Evolutionary conservation across 2,888 invertebrate species (phyloP).

Genomic region (Idaea straminata): DNA sequence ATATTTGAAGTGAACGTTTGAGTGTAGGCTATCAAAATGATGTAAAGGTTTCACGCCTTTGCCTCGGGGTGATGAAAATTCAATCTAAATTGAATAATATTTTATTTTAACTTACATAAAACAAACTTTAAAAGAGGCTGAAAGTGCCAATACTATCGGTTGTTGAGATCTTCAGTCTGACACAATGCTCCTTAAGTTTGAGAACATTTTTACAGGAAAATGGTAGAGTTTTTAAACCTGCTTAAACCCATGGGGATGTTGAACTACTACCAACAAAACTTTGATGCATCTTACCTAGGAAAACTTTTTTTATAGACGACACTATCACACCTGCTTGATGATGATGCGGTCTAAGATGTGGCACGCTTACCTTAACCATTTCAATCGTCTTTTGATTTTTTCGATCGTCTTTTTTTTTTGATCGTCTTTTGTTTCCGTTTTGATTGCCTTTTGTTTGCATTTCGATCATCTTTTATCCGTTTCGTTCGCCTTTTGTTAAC

Average conservation of each 20-base stretch:
- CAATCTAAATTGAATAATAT: constrained; percentile 63
- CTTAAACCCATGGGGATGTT: background rate
- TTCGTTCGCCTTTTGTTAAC: too few relatives aligned
- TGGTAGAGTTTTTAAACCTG: background rate
- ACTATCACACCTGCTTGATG: background rate
- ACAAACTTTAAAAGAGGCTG: constrained; percentile 59
- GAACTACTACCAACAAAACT: background rate
- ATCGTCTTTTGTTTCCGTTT: too few relatives aligned
- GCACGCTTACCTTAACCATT: too few relatives aligned
- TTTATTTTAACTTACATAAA: constrained; percentile 59
- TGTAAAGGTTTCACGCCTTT: constrained; percentile 44
- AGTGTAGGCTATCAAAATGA: constrained; percentile 39
- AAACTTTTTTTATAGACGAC: background rate
- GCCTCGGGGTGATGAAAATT: constrained; percentile 59
- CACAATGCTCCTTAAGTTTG: constrained; percentile 35
- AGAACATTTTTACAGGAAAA: background rate
- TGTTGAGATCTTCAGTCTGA: constrained; percentile 49
- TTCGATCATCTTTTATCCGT: too few relatives aligned
- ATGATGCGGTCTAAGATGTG: background rate
- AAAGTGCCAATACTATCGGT: constrained; percentile 54
- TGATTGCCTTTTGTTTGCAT: too few relatives aligned
- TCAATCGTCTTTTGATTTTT: too few relatives aligned
- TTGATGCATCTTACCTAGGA: too few relatives aligned
- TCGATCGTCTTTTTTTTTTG: too few relatives aligned
- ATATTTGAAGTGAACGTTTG: background rate